Evolutionary conservation across 1,140 invertebrate species (phyloP), one percentile per base, ranked within the genome.

Genomic region (Chrysoperla carnea): DNA sequence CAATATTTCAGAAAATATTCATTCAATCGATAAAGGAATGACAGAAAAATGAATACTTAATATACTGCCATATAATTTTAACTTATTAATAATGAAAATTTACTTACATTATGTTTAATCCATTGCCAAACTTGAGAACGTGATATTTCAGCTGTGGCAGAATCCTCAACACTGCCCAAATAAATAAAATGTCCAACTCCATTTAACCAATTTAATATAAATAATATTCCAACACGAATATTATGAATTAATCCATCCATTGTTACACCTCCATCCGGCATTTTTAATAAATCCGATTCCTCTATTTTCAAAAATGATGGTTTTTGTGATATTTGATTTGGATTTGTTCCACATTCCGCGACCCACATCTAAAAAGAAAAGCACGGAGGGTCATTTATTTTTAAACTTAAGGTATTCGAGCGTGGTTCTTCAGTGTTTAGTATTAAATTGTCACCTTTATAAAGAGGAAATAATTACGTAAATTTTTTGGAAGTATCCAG

Each of bases 101-200:
- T 23, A 23, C 17, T 60, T 52, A 72, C 75, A 49, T 64, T 56
- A 51, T 80, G 76, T 44, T 68, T 59, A 42, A 81, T 72, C 75
- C 78, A 82, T 55, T 83, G 78, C 78, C 78, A 82, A 29, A 83
- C 66, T 60, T 81, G 75, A 9, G 67, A 71, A 37, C 78, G 64
- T 4, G 75, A 78, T 48, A 82, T 82, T 57, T 83, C 78, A 4
- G 78, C 78, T 0, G 79, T 83, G 6, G 78, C 79, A 0, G 78
- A 79, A 57, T 83, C 79, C 54, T 83, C 78, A 37, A 82, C 70
- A 28, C 68, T 63, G 11, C 73, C 76, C 36, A 69, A 69, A 44
- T 75, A 69, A 45, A 68, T 64, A 55, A 80, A 81, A 53, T 78
- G 75, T 5, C 79, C 79, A 28, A 66, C 62, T 6, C 77, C 78